These are phyloP conservation scores for Zaprionus africanus DNA, from an alignment of 1,140 invertebrate genomes.

Conservation along the genomic window DNA sequence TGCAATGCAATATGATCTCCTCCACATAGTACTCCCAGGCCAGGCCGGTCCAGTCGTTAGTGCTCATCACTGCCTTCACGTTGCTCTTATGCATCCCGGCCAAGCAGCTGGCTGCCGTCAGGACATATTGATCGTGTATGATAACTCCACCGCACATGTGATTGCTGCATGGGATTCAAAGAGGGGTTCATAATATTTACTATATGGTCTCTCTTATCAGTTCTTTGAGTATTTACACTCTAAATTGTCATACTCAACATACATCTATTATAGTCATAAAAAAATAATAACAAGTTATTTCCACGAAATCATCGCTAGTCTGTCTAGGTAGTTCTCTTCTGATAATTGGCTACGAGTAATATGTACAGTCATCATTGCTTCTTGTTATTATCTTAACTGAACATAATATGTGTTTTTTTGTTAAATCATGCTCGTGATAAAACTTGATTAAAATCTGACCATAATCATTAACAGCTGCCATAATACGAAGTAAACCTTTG, in stretches of 20 bases:
- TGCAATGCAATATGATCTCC: constrained; percentile 63
- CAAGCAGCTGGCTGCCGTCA: constrained; percentile 84
- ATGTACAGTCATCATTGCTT: background rate
- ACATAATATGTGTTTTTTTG: background rate
- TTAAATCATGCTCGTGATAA: constrained; percentile 5
- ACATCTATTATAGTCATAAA: background rate
- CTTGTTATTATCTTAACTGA: background rate
- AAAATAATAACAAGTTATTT: background rate
- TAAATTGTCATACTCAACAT: too few relatives aligned
- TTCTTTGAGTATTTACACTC: background rate
- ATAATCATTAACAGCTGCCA: background rate
- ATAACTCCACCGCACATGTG: constrained; percentile 85
- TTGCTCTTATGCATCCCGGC: constrained; percentile 53
- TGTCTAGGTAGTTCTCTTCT: background rate
- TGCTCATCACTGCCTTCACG: constrained; percentile 66
- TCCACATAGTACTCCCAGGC: constrained; percentile 63
- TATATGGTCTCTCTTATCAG: background rate
- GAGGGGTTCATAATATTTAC: background rate
- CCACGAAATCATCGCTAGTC: background rate
- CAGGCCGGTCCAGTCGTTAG: constrained; percentile 65
- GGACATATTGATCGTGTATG: constrained; percentile 75
- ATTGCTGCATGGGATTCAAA: constrained; percentile 42
- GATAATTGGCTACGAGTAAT: background rate
- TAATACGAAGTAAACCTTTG: background rate
- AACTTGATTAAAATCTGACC: background rate